These are phyloP conservation scores for Pristionchus exspectatus DNA, from an alignment of 2,888 invertebrate species.

Conservation along the genomic window DNA sequence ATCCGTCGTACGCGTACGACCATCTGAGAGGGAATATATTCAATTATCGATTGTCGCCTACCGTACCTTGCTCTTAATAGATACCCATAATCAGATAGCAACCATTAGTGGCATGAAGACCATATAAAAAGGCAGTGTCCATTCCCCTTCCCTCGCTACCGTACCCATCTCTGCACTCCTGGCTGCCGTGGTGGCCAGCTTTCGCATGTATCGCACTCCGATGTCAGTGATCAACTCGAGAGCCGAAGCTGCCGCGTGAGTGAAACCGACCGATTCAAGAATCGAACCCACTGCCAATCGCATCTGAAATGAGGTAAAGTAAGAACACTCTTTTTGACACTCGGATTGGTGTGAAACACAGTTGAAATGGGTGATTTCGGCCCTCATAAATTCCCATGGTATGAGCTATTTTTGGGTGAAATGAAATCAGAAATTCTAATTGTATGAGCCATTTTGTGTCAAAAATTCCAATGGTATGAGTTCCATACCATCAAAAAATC, in stretches of 20 bases:
- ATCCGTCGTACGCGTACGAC: conserved; percentile 13
- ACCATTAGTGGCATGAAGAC: too few species aligned
- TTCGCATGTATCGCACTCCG: conserved; percentile 46
- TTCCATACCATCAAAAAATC: too few species aligned
- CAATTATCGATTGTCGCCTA: background rate
- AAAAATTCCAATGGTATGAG: too few species aligned
- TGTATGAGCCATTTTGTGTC: too few species aligned
- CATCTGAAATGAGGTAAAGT: conserved; percentile 4
- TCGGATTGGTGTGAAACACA: too few species aligned
- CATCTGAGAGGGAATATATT: background rate
- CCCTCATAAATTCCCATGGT: too few species aligned
- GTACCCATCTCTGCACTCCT: conserved; percentile 22
- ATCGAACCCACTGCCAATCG: conserved; percentile 48
- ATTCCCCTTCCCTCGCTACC: background rate
- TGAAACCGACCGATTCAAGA: conserved; percentile 45
- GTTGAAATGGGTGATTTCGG: too few species aligned
- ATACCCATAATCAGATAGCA: background rate
- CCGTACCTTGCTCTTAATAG: background rate
- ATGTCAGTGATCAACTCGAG: conserved; percentile 41
- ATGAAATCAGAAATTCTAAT: too few species aligned
- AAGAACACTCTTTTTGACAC: background rate
- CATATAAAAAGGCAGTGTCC: background rate
- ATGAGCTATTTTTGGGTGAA: too few species aligned
- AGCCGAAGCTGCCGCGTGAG: background rate
- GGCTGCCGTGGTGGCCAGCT: background rate